These are phyloP conservation scores for Galemys pyrenaicus DNA, from an alignment of 2,113 vertebrate genomes.

Conservation along the genomic window DNA sequence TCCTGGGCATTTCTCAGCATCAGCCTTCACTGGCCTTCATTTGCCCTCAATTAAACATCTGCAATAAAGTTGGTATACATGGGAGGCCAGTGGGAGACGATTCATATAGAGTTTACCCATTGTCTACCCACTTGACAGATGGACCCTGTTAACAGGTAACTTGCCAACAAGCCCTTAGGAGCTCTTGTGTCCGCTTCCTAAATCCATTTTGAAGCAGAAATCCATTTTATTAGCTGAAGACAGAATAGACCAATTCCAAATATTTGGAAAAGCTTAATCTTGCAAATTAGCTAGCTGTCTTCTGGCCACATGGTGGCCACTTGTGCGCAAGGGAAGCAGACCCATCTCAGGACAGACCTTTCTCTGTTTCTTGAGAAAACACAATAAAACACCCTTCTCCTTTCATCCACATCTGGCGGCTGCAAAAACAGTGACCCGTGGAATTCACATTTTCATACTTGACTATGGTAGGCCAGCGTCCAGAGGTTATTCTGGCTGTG, in stretches of 20 bases:
- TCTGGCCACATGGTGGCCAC: conserved; percentile 85
- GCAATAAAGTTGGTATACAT: not conserved
- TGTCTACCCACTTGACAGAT: conserved; percentile 56
- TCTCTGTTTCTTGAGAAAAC: conserved; percentile 90
- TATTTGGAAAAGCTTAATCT: conserved; percentile 80
- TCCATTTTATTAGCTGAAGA: conserved; percentile 85
- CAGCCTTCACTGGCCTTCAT: not conserved
- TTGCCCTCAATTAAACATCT: not conserved
- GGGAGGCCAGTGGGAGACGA: not conserved
- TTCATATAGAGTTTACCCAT: not conserved
- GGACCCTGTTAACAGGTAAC: conserved; percentile 71
- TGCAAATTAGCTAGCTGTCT: conserved; percentile 84
- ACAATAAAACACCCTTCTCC: conserved; percentile 91
- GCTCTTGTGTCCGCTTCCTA: conserved; percentile 79
- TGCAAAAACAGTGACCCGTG: conserved; percentile 89
- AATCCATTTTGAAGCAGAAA: conserved; percentile 81
- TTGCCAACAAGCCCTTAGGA: conserved; percentile 71
- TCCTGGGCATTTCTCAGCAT: not conserved
- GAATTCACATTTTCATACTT: conserved; percentile 88
- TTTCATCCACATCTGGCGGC: conserved; percentile 93
- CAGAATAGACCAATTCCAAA: conserved; percentile 86
- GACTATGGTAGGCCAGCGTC: conserved; percentile 80
- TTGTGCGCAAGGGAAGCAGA: conserved; percentile 81
- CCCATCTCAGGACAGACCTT: conserved; percentile 86
- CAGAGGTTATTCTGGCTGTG: conserved; percentile 85